These are phyloP conservation scores for Rhyacophila evoluta DNA, from an alignment of 2,888 invertebrate genomes.

Conservation along the genomic window DNA sequence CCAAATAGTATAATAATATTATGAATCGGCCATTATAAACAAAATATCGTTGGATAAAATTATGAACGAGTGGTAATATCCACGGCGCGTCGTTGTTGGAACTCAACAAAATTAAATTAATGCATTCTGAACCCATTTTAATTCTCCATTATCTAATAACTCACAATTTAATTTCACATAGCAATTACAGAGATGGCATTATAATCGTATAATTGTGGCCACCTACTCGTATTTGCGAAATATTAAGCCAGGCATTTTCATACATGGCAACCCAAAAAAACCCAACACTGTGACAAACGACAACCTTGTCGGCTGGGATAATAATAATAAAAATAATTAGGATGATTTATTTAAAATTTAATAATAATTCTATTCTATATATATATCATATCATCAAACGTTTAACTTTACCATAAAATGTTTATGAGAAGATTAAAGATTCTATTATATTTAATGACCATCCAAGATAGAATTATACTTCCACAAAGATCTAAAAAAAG, in stretches of 20 bases:
- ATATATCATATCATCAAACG: too few relatives aligned
- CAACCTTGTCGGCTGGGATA: too few relatives aligned
- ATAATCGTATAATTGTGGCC: constrained; percentile 26
- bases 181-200: constrained; percentile 29
- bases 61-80: neutral
- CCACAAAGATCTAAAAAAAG: too few relatives aligned
- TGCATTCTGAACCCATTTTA: constrained; percentile 20
- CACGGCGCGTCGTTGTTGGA: neutral
- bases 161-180: constrained; percentile 30
- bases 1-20: neutral
- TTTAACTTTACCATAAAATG: too few relatives aligned
- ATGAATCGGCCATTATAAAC: neutral
- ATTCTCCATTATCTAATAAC: constrained; percentile 26
- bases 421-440: too few relatives aligned
- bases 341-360: too few relatives aligned
- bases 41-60: neutral
- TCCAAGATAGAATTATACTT: too few relatives aligned
- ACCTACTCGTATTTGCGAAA: constrained; percentile 11
- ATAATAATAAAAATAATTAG: too few relatives aligned
- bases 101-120: constrained; percentile 26
- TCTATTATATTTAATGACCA: too few relatives aligned
- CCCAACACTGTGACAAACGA: too few relatives aligned
- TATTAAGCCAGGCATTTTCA: constrained; percentile 6
- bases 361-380: too few relatives aligned
- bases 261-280: neutral